Evolutionary conservation across 2,888 invertebrate genomes (phyloP).

Genomic region (Chrysolina oricalcia): DNA sequence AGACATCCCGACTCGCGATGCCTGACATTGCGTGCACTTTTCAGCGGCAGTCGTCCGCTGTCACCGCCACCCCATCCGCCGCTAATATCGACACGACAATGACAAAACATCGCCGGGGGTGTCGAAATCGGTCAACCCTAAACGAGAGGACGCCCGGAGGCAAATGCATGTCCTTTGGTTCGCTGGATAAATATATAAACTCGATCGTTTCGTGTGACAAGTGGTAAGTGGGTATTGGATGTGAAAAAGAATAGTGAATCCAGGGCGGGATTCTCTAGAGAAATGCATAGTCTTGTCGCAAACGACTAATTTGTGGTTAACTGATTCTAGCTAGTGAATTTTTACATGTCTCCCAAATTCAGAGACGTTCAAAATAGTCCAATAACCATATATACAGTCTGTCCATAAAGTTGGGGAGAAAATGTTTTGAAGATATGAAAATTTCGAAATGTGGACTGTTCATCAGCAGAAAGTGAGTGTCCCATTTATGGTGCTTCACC

Average conservation of each 20-base stretch:
- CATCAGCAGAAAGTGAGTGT: too few species aligned
- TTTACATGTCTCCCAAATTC: too few species aligned
- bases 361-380: too few species aligned
- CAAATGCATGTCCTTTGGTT: constrained; percentile 17
- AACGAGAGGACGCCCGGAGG: constrained; percentile 16
- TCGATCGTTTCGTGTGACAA: constrained; percentile 12
- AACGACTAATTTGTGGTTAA: too few species aligned
- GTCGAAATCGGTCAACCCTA: constrained; percentile 55
- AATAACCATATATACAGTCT: too few species aligned
- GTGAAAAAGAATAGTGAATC: not conserved
- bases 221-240: constrained; percentile 12
- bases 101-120: constrained; percentile 62
- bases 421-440: too few species aligned
- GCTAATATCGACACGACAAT: constrained; percentile 60
- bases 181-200: not conserved
- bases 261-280: not conserved
- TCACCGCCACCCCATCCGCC: constrained; percentile 55
- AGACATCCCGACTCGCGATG: constrained; percentile 31
- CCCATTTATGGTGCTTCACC: too few species aligned
- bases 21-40: constrained; percentile 59
- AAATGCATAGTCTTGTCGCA: not conserved
- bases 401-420: too few species aligned
- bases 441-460: too few species aligned
- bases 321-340: too few species aligned
- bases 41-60: constrained; percentile 62